Evolutionary conservation across 2,797 vertebrate species (phyloP), one percentile per base, ranked within the genome.

Genomic region (Centroberyx gerrardi): DNA sequence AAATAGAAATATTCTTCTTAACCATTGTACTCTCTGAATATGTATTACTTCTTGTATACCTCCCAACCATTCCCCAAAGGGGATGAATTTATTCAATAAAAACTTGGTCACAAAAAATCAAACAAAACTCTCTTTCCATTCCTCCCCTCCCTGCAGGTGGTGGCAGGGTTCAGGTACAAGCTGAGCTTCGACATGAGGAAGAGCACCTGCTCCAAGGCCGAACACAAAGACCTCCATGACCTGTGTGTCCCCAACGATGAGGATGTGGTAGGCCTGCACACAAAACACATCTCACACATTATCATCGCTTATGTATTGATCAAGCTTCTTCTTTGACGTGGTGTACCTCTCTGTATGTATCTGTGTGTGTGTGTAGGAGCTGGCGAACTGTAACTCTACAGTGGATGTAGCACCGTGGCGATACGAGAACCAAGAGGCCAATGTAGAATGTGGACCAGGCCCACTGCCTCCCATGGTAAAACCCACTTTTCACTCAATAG

Each of bases 161-260:
- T 98, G 8, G 91, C 94, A 70, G 97, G 97, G 75, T 94, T 95
- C 82, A 95, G 95, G 74, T 97, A 91, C 55, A 15, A 72, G 44
- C 29, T 97, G 62, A 88, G 18, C 15, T 98, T 96, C 65, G 84
- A 94, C 14, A 87, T 98, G 77, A 60, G 66, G 81, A 96, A 94
- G 87, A 97, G 95, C 14, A 95, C 90, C 59, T 99, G 97, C 55
- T 84, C 95, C 84, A 98, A 96, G 92, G 38, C 66, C 0, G 73
- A 96, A 6, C 95, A 96, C 90, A 79, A 55, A 2, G 91, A 94
- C 1, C 77, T 98, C 63, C 93, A 72, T 22, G 81, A 93, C 0
- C 90, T 93, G 8, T 99, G 97, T 78, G 84, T 76, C 68, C 28
- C 63, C 0, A 52, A 93, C 2, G 0, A 56, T 1, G 54, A 91